Conservation (phyloP, 2,888 invertebrate species). For the Lepidonotus clava region DNA sequence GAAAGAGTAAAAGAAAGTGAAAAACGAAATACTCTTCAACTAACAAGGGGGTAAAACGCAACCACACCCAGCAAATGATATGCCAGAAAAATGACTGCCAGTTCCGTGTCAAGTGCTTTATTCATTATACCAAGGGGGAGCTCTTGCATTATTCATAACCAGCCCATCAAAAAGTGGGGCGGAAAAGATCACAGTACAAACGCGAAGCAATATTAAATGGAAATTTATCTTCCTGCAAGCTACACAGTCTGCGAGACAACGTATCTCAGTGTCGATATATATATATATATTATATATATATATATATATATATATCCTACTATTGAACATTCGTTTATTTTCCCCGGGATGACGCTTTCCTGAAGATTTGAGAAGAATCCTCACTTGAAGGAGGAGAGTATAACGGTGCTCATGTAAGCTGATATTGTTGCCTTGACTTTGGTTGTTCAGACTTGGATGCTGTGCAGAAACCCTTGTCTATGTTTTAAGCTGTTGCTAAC, state of each 20-base stretch:
- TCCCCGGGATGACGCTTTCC: too few relatives aligned
- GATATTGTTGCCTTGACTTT: too few relatives aligned
- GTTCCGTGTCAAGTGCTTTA: not conserved
- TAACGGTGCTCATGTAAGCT: too few relatives aligned
- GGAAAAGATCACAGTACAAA: not conserved
- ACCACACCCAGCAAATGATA: not conserved
- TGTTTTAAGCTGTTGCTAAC: too few relatives aligned
- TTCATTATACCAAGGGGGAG: not conserved
- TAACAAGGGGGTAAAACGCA: not conserved
- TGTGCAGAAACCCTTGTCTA: too few relatives aligned
- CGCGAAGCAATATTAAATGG: not conserved
- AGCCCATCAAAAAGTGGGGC: not conserved
- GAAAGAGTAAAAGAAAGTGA: too few relatives aligned
- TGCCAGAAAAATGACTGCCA: not conserved
- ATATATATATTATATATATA: conserved; percentile 14
- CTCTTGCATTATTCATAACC: not conserved
- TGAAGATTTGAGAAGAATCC: too few relatives aligned
- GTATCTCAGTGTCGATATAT: not conserved
- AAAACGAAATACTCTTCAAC: too few relatives aligned
- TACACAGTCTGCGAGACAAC: not conserved
- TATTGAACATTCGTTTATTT: too few relatives aligned
- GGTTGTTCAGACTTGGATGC: too few relatives aligned
- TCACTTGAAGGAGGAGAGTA: too few relatives aligned
- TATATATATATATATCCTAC: not conserved
- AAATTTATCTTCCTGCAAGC: not conserved